Percentiles rank a stretch among this genome's conserved stretches.
These are phyloP conservation scores for Acrossocheilus fasciatus DNA, from an alignment of 2,797 vertebrate species.

Conservation along the genomic window DNA sequence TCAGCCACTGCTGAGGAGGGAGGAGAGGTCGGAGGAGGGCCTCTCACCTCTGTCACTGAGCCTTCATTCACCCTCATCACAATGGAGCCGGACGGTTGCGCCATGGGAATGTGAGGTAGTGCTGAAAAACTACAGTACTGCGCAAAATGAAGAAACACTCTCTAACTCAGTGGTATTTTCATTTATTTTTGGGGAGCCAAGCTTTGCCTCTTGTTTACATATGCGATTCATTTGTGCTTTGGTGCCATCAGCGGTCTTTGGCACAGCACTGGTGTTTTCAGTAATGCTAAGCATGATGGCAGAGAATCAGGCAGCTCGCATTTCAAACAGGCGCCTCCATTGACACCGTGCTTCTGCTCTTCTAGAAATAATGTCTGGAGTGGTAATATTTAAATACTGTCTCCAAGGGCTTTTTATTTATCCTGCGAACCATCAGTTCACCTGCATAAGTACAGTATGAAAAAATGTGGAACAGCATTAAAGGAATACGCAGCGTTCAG, in stretches of 20 bases:
- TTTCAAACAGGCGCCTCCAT: constrained; percentile 77
- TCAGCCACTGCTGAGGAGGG: constrained; percentile 25
- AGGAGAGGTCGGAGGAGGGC: constrained; percentile 31
- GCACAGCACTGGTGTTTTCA: constrained; percentile 68
- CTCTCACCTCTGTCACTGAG: constrained; percentile 26
- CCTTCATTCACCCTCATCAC: constrained; percentile 15
- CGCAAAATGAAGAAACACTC: background rate
- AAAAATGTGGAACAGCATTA: background rate
- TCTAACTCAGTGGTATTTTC: constrained; percentile 4
- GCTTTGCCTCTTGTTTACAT: background rate
- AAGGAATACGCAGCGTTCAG: background rate
- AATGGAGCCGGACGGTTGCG: constrained; percentile 1
- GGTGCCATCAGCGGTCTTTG: constrained; percentile 67
- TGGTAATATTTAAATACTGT: constrained; percentile 80
- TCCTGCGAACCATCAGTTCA: constrained; percentile 48
- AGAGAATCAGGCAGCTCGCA: constrained; percentile 70
- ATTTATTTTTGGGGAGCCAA: background rate
- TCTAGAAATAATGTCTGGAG: constrained; percentile 80
- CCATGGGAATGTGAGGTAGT: constrained; percentile 32
- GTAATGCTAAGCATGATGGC: constrained; percentile 71
- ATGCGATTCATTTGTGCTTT: constrained; percentile 66
- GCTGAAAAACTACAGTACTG: background rate
- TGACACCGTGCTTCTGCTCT: constrained; percentile 70
- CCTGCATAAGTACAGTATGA: constrained; percentile 34
- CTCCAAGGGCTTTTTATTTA: constrained; percentile 72